phyloP scores from a whole-genome alignment of 2,888 invertebrate genomes.

The Aphrophora alni region DNA sequence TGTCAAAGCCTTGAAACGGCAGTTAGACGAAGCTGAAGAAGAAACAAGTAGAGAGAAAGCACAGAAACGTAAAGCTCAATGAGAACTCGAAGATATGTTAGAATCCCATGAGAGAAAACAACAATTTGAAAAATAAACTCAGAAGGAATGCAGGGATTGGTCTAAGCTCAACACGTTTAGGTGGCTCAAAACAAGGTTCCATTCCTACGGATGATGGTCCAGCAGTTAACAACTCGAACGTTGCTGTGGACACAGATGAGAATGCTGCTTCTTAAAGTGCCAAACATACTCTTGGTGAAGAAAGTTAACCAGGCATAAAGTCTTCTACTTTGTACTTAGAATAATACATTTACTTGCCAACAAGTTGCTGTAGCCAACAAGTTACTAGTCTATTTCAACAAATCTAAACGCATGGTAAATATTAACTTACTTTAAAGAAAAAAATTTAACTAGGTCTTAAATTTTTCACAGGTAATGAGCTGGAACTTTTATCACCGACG shows the following conservation, averaged over 20 bases:
- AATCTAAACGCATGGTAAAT: no score
- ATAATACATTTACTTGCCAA: neutral
- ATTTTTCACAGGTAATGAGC: no score
- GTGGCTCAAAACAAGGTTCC: conserved; percentile 48
- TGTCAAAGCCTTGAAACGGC: conserved; percentile 90
- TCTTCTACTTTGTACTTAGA: neutral
- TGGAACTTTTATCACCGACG: no score
- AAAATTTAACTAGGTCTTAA: no score
- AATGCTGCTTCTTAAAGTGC: conserved; percentile 54
- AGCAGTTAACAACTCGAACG: conserved; percentile 59
- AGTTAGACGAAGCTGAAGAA: conserved; percentile 96
- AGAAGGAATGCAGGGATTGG: conserved; percentile 34
- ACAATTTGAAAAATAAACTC: conserved; percentile 81
- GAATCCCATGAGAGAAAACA: conserved; percentile 93
- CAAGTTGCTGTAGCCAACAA: no score
- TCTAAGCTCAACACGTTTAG: conserved; percentile 47
- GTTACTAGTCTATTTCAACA: no score
- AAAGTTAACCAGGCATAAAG: neutral
- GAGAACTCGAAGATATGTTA: conserved; percentile 95
- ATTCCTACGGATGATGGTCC: conserved; percentile 48
- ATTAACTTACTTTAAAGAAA: no score
- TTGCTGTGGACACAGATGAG: conserved; percentile 77
- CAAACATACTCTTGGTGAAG: neutral
- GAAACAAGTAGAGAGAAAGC: conserved; percentile 95
- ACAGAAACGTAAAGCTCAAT: conserved; percentile 93